These are phyloP conservation scores for Peribatodes rhomboidaria DNA, from an alignment of 2,888 invertebrate species.

Conservation along the genomic window DNA sequence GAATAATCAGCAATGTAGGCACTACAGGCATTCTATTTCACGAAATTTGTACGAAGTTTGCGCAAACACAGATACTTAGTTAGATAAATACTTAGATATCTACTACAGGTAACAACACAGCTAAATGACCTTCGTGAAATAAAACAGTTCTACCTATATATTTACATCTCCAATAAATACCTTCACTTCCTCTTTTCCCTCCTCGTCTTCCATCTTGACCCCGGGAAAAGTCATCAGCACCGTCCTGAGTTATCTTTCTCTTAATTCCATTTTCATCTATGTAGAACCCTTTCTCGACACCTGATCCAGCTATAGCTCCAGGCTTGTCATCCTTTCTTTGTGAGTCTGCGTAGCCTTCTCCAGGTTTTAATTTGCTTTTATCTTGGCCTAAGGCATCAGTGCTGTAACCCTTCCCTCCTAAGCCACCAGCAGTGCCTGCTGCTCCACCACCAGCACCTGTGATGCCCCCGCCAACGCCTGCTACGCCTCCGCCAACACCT, in stretches of 20 bases:
- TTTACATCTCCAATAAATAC: too few relatives aligned
- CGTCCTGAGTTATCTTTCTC: background rate
- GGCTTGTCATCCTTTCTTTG: background rate
- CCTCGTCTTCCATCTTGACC: constrained; percentile 27
- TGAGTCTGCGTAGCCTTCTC: constrained; percentile 11
- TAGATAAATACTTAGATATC: too few relatives aligned
- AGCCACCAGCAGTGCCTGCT: too few relatives aligned
- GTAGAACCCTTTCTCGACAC: constrained; percentile 1
- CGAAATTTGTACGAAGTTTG: too few relatives aligned
- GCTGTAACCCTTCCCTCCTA: too few relatives aligned
- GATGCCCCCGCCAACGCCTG: too few relatives aligned
- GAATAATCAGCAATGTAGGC: too few relatives aligned
- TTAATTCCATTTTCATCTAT: constrained; percentile 5
- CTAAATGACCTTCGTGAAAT: background rate
- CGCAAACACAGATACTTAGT: too few relatives aligned
- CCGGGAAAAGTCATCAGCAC: background rate
- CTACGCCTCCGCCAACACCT: too few relatives aligned
- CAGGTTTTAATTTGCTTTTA: constrained; percentile 6
- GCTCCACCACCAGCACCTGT: too few relatives aligned
- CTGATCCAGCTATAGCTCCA: background rate
- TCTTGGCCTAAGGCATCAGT: background rate
- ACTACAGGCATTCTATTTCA: too few relatives aligned
- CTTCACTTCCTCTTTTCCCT: constrained; percentile 1
- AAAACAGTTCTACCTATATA: background rate
- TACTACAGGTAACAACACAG: background rate